These are phyloP conservation scores for Lasioglossum morio DNA, from an alignment of 2,888 invertebrate genomes.

Conservation along the genomic window DNA sequence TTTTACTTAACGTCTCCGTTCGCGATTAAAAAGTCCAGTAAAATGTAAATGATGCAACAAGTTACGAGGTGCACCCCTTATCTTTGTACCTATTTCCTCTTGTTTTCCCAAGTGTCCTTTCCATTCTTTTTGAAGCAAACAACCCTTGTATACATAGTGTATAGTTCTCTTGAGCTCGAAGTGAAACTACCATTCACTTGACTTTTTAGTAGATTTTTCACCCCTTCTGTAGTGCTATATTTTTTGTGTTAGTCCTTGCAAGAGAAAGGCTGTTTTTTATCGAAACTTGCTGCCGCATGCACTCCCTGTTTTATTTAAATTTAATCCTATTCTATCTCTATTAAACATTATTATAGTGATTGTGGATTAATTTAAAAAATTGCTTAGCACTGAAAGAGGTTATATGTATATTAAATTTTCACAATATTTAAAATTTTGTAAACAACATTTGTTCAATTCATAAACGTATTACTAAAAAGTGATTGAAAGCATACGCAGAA, in stretches of 20 bases:
- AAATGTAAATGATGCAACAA: neutral
- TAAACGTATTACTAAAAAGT: neutral
- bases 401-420: neutral
- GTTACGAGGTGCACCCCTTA: neutral
- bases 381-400: neutral
- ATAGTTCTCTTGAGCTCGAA: neutral
- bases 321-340: neutral
- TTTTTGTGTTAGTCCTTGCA: neutral
- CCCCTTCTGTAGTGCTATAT: neutral
- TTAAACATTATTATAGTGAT: neutral
- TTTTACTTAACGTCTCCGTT: neutral
- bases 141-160: neutral
- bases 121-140: neutral
- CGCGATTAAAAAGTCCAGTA: neutral
- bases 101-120: neutral
- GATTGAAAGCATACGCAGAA: neutral
- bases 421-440: accelerated
- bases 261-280: neutral
- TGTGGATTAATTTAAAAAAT: neutral
- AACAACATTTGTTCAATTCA: neutral
- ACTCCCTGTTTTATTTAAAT: neutral
- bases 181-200: neutral
- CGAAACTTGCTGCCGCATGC: neutral
- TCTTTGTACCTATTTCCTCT: neutral
- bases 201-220: neutral